Percentiles rank a stretch among this genome's conserved stretches.
Conservation (phyloP, 2,797 vertebrate genomes). For the Euphonia xanthogaster region DNA sequence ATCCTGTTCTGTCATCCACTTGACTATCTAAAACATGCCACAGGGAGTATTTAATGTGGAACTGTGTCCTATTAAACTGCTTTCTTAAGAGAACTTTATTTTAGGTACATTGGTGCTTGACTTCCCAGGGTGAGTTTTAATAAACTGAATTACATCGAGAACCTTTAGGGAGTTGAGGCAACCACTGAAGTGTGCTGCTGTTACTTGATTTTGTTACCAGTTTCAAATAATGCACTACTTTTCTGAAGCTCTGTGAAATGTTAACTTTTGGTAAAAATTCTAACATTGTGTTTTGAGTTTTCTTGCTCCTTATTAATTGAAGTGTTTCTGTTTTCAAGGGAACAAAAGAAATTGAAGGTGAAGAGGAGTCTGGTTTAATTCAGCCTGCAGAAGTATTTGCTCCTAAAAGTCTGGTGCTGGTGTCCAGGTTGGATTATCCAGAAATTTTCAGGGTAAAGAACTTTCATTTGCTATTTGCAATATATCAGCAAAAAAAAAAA, state of each 20-base stretch:
- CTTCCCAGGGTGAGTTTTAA: neutral
- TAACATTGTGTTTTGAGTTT: neutral
- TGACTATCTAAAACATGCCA: neutral
- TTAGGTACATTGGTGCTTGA: neutral
- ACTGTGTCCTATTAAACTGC: neutral
- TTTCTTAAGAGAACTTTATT: neutral
- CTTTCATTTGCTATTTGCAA: conserved; percentile 16
- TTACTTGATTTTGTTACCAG: neutral
- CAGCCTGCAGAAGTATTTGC: conserved; percentile 96
- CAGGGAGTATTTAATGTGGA: neutral
- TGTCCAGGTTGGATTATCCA: conserved; percentile 95
- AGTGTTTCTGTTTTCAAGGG: conserved; percentile 82
- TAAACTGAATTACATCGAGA: neutral
- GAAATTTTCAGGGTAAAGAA: conserved; percentile 96
- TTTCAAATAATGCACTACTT: neutral
- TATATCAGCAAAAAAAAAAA: neutral
- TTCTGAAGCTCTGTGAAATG: neutral
- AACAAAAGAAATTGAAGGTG: conserved; percentile 83
- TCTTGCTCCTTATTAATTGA: conserved; percentile 31
- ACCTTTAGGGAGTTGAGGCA: neutral
- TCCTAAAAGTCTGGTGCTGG: conserved; percentile 97
- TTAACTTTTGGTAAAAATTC: neutral
- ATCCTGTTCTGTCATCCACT: neutral
- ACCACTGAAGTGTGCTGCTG: neutral
- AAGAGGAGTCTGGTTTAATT: conserved; percentile 91